Percentiles rank a stretch among this genome's conserved stretches.
phyloP scores from a whole-genome alignment of 2,888 invertebrate genomes.

The Frankliniella fusca region DNA sequence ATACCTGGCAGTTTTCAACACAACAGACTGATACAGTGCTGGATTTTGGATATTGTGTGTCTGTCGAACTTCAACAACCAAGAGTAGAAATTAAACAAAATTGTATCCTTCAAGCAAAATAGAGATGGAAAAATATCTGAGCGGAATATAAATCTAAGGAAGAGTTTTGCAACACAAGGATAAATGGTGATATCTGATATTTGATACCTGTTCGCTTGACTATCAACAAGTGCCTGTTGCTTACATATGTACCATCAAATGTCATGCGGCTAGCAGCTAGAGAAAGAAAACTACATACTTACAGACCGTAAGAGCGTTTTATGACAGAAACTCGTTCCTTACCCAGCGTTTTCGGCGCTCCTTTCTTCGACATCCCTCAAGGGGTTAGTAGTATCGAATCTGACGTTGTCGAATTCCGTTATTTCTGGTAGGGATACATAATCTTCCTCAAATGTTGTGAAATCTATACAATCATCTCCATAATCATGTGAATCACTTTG shows the following conservation, averaged over 20 bases:
- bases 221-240: conserved; percentile 6
- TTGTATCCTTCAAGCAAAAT: background rate
- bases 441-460: background rate
- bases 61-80: too few relatives aligned
- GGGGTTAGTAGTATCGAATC: conserved; percentile 14
- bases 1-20: conserved; percentile 50
- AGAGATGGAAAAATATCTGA: background rate
- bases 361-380: background rate
- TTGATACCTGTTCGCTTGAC: background rate
- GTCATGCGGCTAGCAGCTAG: background rate
- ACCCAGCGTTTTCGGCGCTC: background rate
- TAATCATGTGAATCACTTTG: background rate
- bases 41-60: background rate
- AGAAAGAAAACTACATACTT: background rate
- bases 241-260: background rate
- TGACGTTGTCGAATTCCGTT: conserved; percentile 4
- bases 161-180: background rate
- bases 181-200: background rate
- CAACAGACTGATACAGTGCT: background rate
- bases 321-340: background rate
- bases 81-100: too few relatives aligned
- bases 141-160: background rate
- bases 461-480: conserved; percentile 6
- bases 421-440: background rate
- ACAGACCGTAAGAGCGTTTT: background rate